These are phyloP conservation scores for Pongo pygmaeus DNA, from an alignment of 2,113 vertebrate genomes.

Conservation along the genomic window DNA sequence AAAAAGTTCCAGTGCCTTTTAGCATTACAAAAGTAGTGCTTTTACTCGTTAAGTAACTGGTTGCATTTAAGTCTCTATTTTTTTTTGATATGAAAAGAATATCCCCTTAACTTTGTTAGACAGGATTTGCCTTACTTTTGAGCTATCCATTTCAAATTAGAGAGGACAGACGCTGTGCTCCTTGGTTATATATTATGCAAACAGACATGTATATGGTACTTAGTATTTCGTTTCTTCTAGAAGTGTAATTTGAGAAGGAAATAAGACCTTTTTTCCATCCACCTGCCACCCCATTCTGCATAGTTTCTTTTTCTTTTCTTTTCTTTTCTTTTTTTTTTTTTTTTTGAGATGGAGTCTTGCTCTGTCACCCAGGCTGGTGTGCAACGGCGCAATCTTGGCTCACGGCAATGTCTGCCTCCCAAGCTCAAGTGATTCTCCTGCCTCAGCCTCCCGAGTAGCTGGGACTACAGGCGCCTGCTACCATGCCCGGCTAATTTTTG, in stretches of 20 bases:
- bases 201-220: background rate
- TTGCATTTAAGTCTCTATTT: background rate
- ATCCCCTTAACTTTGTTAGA: constrained; percentile 13
- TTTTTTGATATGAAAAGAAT: constrained; percentile 49
- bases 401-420: too few species aligned
- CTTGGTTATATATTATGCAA: background rate
- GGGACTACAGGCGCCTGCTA: too few species aligned
- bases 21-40: background rate
- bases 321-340: too few species aligned
- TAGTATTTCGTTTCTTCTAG: constrained; percentile 17
- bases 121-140: background rate
- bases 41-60: background rate
- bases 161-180: background rate
- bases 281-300: too few species aligned
- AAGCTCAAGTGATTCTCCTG: too few species aligned
- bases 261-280: background rate
- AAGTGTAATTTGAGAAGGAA: background rate
- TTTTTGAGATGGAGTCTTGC: too few species aligned
- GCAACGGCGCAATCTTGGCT: too few species aligned
- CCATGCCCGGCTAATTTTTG: too few species aligned
- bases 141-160: background rate
- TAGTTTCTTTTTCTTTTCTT: too few species aligned
- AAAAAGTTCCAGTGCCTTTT: background rate
- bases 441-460: too few species aligned
- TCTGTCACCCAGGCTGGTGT: too few species aligned